phyloP scores from a whole-genome alignment of 1,140 invertebrate genomes.

The Brachionus plicatilis region DNA sequence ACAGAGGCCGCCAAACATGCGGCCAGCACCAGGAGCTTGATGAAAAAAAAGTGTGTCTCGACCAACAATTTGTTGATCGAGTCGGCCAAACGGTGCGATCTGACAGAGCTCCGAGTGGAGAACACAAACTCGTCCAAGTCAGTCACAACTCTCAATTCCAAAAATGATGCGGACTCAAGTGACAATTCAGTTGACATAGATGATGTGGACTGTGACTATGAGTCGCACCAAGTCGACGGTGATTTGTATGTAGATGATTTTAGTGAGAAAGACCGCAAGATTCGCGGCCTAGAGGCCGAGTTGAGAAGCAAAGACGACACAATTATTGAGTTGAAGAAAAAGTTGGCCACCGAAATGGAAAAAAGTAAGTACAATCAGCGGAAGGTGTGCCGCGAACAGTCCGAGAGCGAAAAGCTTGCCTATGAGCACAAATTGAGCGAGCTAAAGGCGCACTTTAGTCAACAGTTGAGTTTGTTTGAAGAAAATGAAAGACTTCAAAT shows the following conservation, averaged over 20 bases:
- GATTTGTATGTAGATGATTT: background rate
- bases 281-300: background rate
- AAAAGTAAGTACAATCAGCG: background rate
- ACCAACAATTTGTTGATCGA: background rate
- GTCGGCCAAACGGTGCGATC: background rate
- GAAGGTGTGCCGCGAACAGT: background rate
- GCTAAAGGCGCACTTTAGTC: conserved; percentile 26
- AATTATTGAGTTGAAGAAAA: background rate
- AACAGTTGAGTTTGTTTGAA: conserved; percentile 30
- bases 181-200: conserved; percentile 26
- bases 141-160: conserved; percentile 23
- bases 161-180: conserved; percentile 11
- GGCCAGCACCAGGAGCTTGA: background rate
- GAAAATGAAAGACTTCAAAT: conserved; percentile 30
- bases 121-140: conserved; percentile 22
- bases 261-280: conserved; percentile 3
- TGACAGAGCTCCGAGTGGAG: background rate
- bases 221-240: background rate
- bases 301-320: background rate
- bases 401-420: background rate
- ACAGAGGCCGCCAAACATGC: background rate
- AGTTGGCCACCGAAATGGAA: background rate
- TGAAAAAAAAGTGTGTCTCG: conserved; percentile 30
- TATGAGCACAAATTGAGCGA: conserved; percentile 26
- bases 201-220: conserved; percentile 8